Evolutionary conservation across 2,113 vertebrate species (phyloP).

Genomic region (Bombycilla garrulus): DNA sequence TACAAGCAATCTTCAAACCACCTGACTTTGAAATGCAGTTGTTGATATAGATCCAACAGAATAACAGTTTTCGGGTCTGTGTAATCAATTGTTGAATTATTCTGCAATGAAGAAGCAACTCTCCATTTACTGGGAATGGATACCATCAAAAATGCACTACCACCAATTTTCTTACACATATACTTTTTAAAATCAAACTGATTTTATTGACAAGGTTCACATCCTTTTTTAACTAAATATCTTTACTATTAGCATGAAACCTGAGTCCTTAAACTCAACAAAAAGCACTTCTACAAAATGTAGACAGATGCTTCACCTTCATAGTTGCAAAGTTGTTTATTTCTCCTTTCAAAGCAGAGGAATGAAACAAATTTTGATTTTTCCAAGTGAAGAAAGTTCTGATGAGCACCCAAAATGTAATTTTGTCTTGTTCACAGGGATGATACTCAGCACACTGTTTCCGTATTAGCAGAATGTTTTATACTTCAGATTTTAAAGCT

Average conservation of each 20-base stretch:
- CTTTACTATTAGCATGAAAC: background rate
- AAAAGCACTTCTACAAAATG: background rate
- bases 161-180: background rate
- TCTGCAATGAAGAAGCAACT: background rate
- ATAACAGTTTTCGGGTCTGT: background rate
- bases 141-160: background rate
- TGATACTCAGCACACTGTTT: background rate
- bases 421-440: background rate
- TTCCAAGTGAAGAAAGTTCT: background rate
- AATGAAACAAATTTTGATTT: background rate
- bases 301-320: background rate
- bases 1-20: background rate
- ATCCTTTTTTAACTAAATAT: background rate
- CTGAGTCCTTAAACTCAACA: background rate
- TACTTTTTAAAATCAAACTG: background rate
- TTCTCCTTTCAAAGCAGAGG: background rate
- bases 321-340: background rate
- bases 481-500: background rate
- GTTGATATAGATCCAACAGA: background rate
- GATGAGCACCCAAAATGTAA: background rate
- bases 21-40: background rate
- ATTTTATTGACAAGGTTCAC: background rate
- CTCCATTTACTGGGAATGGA: background rate
- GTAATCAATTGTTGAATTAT: background rate
- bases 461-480: background rate